phyloP scores from a whole-genome alignment of 2,888 invertebrate species.

The Myopa tessellatipennis region DNA sequence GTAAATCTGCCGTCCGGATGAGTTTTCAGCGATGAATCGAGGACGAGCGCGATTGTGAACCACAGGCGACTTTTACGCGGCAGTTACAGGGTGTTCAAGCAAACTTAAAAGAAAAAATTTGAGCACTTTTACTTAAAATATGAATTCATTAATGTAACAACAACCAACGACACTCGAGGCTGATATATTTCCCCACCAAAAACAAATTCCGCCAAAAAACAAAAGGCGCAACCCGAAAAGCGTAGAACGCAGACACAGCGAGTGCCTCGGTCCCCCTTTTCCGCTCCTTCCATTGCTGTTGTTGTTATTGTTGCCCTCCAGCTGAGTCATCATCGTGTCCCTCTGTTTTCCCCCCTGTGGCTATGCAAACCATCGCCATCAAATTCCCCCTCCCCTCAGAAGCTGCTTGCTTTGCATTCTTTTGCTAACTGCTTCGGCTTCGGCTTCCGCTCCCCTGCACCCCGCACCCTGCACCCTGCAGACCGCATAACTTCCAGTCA shows the following conservation, averaged over 20 bases:
- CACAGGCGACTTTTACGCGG: background rate
- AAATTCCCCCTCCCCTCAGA: background rate
- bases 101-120: too few relatives aligned
- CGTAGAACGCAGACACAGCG: background rate
- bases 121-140: background rate
- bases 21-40: background rate
- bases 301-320: constrained; percentile 29
- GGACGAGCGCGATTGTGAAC: background rate
- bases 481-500: background rate
- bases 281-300: background rate
- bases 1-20: constrained; percentile 18
- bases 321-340: constrained; percentile 30
- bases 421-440: constrained; percentile 8
- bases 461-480: background rate
- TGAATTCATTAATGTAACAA: background rate
- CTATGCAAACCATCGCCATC: background rate
- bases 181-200: background rate
- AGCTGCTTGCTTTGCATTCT: background rate
- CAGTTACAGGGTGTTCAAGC: background rate
- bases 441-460: too few relatives aligned
- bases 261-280: too few relatives aligned
- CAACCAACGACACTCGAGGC: background rate
- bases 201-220: background rate
- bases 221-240: background rate
- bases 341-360: background rate